Evolutionary conservation across 1,140 invertebrate genomes (phyloP), one percentile per base, ranked within the genome.

Genomic region (Holcopasites calliopsidis): DNA sequence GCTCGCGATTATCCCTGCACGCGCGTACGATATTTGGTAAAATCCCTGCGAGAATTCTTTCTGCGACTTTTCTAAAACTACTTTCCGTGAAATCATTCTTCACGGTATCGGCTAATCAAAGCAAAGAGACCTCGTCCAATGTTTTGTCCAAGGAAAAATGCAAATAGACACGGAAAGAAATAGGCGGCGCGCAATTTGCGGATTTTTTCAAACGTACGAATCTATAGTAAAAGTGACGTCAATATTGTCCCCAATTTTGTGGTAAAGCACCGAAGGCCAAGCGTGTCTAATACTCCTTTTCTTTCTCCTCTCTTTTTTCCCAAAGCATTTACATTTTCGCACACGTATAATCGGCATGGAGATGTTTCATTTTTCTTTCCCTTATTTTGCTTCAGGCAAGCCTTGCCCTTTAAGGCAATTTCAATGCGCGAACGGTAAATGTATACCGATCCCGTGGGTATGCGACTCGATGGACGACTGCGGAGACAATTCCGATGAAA

Each of bases 391-490:
- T 88, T 72, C 87, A 91, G 90, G 77, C 75, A 77, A 80, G 62
- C 61, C 90, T 58, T 96, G 95, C 90, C 93, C 94, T n/a, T 88
- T 94, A 82, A 94, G 94, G 88, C 95, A 96, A 85, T 96, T 96
- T 87, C 93, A 93, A 86, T 97, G 96, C 88, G 93, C 88, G 57
- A 95, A 95, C 84, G 96, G 95, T 78, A 94, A 93, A 84, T 98
- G 97, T 91, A 97, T 98, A 90, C 96, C 96, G 7, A 91, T 94
- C 66, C 91, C 95, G 79, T 97, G 96, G 93, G 92, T 94, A 28
- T 97, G 96, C 86, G 96, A 97, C 83, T 94, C 94, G 62, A 93
- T 95, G 69, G 92, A 95, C 80, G 96, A 97, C 88, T 97, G 96
- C 88, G 93, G 92, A 42, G 96, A 97, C 90, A 94, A 94, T 82